phyloP scores from a whole-genome alignment of 2,113 vertebrate species.

The Crotalus helleri region DNA sequence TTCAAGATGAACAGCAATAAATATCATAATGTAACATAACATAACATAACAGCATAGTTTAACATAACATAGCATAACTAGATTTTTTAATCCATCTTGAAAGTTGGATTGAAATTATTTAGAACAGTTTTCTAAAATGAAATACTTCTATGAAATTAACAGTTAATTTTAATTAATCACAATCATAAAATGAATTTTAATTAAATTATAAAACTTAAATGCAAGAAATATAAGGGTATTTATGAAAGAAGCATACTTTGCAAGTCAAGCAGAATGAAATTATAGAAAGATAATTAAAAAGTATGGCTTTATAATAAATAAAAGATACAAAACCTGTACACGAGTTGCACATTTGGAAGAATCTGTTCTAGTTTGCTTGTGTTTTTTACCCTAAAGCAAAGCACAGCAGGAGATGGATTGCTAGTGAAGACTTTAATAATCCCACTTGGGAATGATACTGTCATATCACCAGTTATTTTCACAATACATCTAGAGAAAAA shows the following conservation, averaged over 20 bases:
- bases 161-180: background rate
- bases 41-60: background rate
- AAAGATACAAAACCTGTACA: conserved; percentile 82
- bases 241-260: background rate
- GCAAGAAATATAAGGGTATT: conserved; percentile 20
- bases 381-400: conserved; percentile 92
- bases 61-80: background rate
- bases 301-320: conserved; percentile 20
- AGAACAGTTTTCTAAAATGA: background rate
- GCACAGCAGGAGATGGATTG: conserved; percentile 88
- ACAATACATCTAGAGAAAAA: conserved; percentile 84
- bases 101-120: background rate
- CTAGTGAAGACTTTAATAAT: conserved; percentile 95
- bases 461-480: conserved; percentile 98
- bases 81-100: background rate
- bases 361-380: conserved; percentile 89
- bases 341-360: conserved; percentile 90
- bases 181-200: background rate
- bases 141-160: background rate
- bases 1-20: background rate
- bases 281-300: background rate
- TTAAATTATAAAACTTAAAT: background rate
- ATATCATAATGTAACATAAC: background rate
- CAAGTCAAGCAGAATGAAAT: background rate
- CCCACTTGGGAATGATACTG: conserved; percentile 92